Percentiles rank a stretch among this genome's conserved stretches.
phyloP scores from a whole-genome alignment of 2,888 invertebrate genomes.

The Epinotia demarniana region DNA sequence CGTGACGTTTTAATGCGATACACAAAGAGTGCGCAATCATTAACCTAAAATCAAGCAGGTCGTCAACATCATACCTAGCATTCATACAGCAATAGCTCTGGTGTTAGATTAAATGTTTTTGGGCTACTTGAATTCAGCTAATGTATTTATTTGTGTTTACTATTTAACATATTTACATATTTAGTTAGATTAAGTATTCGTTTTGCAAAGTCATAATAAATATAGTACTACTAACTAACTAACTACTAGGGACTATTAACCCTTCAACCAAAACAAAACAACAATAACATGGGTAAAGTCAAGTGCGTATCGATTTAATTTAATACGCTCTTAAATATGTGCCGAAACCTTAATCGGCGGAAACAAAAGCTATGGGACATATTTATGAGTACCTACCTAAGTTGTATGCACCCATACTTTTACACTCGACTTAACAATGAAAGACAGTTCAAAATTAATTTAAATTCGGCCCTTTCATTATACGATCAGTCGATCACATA shows the following conservation, averaged over 20 bases:
- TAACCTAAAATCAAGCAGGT: constrained; percentile 39
- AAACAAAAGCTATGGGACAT: too few species aligned
- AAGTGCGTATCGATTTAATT: too few species aligned
- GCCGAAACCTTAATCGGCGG: too few species aligned
- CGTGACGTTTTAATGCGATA: constrained; percentile 14
- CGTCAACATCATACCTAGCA: constrained; percentile 18
- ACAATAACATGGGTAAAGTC: too few species aligned
- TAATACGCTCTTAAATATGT: too few species aligned
- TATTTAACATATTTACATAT: background rate
- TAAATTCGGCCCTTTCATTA: background rate
- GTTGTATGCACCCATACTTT: too few species aligned
- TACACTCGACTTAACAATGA: background rate
- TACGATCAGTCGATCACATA: background rate
- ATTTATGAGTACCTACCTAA: too few species aligned
- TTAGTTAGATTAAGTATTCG: too few species aligned
- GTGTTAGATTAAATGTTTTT: background rate
- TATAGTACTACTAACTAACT: too few species aligned
- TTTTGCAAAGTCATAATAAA: too few species aligned
- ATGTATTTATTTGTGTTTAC: background rate
- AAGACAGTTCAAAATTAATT: background rate
- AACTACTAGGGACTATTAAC: too few species aligned
- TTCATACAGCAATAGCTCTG: background rate
- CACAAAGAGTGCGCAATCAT: constrained; percentile 27
- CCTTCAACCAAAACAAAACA: too few species aligned
- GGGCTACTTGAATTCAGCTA: background rate